Percentiles rank a stretch among this genome's conserved stretches.
Evolutionary conservation across 2,797 vertebrate genomes (phyloP).

Genomic region (Falco berigora): DNA sequence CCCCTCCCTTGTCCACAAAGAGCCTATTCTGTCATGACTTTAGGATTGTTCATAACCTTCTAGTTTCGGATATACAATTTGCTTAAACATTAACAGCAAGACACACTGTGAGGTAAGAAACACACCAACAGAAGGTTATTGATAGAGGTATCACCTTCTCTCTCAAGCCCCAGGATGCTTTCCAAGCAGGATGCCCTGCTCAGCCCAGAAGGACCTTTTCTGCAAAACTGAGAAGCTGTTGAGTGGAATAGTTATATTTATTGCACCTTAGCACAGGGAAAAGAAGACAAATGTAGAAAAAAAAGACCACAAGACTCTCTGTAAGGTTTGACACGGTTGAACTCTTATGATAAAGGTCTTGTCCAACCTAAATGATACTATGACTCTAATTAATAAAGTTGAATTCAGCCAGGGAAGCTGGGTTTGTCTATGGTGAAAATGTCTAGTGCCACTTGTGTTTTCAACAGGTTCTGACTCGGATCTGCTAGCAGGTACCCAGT

Average conservation of each 20-base stretch:
- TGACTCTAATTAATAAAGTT: not conserved
- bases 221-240: not conserved
- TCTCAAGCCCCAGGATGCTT: not conserved
- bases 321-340: rapidly evolving
- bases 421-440: not conserved
- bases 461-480: not conserved
- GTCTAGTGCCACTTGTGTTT: not conserved
- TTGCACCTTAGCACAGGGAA: not conserved
- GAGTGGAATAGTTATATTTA: not conserved
- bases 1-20: not conserved
- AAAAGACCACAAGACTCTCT: not conserved
- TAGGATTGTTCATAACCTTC: not conserved
- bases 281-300: not conserved
- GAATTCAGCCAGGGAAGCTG: not conserved
- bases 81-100: not conserved
- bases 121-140: not conserved
- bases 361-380: not conserved
- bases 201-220: not conserved
- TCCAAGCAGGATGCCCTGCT: not conserved
- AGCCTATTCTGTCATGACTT: not conserved
- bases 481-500: not conserved
- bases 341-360: not conserved
- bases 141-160: not conserved
- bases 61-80: not conserved
- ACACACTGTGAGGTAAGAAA: not conserved